Percentiles rank a stretch among this genome's conserved stretches.
Evolutionary conservation across 2,113 vertebrate genomes (phyloP).

Genomic region (Zapornia atra): DNA sequence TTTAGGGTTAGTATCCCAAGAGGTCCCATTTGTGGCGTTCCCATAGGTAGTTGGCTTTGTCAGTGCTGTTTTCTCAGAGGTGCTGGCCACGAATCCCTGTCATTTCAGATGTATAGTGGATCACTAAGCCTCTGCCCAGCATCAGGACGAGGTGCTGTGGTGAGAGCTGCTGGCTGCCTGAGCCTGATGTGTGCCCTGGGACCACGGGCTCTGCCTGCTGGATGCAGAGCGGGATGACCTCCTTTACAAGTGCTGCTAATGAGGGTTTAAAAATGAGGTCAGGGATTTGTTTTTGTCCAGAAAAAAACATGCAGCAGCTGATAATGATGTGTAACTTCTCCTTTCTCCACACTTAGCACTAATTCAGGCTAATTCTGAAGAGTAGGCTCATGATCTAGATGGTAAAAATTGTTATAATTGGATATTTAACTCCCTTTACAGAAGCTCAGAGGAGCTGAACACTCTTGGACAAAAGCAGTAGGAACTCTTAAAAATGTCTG

Average conservation of each 20-base stretch:
- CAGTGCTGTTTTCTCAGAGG: fast-evolving
- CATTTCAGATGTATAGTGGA: background rate
- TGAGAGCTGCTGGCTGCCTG: background rate
- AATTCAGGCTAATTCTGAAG: conserved; percentile 44
- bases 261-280: background rate
- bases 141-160: background rate
- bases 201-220: background rate
- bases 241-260: conserved; percentile 1
- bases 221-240: background rate
- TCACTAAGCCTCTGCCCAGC: background rate
- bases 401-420: conserved; percentile 60
- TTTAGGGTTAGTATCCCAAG: background rate
- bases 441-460: background rate
- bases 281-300: background rate
- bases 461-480: background rate
- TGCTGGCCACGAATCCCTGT: background rate
- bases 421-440: conserved; percentile 38
- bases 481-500: conserved; percentile 17
- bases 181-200: background rate
- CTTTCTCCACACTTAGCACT: background rate
- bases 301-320: background rate
- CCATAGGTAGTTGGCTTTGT: background rate
- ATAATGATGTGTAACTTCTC: conserved; percentile 28
- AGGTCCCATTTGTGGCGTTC: background rate
- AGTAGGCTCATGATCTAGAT: conserved; percentile 23